phyloP scores from a whole-genome alignment of 2,888 invertebrate species.

The Auanema freiburgensis region DNA sequence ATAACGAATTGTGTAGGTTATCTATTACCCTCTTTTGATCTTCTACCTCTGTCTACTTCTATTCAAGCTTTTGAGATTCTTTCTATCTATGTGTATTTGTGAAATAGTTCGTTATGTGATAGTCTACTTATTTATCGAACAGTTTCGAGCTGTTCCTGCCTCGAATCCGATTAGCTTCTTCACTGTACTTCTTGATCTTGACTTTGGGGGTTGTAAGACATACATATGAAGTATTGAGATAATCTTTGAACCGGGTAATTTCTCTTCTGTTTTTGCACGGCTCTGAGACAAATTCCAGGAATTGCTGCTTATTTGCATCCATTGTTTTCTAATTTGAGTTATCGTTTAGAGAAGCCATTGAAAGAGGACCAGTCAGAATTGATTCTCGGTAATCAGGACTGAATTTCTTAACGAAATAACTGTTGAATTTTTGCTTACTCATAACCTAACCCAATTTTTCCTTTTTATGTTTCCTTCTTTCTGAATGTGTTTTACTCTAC shows the following conservation, averaged over 20 bases:
- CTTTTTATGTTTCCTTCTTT: too few relatives aligned
- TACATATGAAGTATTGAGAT: too few relatives aligned
- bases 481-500: background rate
- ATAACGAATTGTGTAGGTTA: conserved; percentile 25
- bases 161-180: conserved; percentile 6
- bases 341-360: conserved; percentile 1
- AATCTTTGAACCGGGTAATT: too few relatives aligned
- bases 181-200: too few relatives aligned
- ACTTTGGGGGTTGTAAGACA: too few relatives aligned
- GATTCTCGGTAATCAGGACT: background rate
- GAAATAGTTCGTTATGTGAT: background rate
- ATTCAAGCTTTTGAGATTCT: too few relatives aligned
- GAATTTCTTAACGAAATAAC: too few relatives aligned
- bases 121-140: background rate
- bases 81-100: too few relatives aligned
- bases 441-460: too few relatives aligned
- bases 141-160: too few relatives aligned
- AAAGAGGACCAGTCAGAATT: conserved; percentile 1
- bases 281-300: background rate
- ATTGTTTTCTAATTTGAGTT: background rate
- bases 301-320: background rate
- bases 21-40: background rate
- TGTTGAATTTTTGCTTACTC: too few relatives aligned
- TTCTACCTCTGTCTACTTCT: background rate
- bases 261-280: conserved; percentile 2